phyloP scores from a whole-genome alignment of 2,888 invertebrate species.

The Synanthedon andrenaeformis region DNA sequence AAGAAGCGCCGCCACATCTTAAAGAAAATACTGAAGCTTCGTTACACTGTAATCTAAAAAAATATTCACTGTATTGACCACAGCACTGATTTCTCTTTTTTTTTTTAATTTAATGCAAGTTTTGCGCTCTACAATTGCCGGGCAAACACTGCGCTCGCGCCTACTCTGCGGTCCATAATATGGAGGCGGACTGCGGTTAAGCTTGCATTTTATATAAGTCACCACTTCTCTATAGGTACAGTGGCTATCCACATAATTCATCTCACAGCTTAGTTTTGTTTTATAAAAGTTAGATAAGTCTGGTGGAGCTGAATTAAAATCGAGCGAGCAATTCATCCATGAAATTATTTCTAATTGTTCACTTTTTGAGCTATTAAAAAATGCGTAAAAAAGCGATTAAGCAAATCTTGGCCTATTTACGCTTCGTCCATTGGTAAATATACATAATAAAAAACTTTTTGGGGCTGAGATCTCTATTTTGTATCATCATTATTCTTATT shows the following conservation, averaged over 20 bases:
- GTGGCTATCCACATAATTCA: slow-evolving; percentile 40
- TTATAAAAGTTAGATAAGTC: slow-evolving; percentile 51
- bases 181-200: slow-evolving; percentile 40
- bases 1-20: slow-evolving; percentile 33
- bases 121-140: slow-evolving; percentile 20
- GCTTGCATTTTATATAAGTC: slow-evolving; percentile 55
- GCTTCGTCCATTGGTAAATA: not conserved
- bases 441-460: no score
- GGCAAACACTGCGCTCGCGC: slow-evolving; percentile 36
- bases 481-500: no score
- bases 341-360: slow-evolving; percentile 25
- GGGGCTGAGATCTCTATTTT: no score
- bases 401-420: slow-evolving; percentile 10
- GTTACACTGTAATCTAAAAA: slow-evolving; percentile 13
- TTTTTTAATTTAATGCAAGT: slow-evolving; percentile 10
- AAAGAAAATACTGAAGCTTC: slow-evolving; percentile 6
- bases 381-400: slow-evolving; percentile 9
- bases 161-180: slow-evolving; percentile 32
- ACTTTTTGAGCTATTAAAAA: slow-evolving; percentile 10
- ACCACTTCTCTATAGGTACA: slow-evolving; percentile 27
- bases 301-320: slow-evolving; percentile 31
- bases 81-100: slow-evolving; percentile 11
- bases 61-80: slow-evolving; percentile 10
- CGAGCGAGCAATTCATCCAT: slow-evolving; percentile 32
- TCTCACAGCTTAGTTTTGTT: slow-evolving; percentile 42